Base-by-base conservation (phyloP, 2,797 vertebrate genomes). In the Myotis myotis region DNA sequence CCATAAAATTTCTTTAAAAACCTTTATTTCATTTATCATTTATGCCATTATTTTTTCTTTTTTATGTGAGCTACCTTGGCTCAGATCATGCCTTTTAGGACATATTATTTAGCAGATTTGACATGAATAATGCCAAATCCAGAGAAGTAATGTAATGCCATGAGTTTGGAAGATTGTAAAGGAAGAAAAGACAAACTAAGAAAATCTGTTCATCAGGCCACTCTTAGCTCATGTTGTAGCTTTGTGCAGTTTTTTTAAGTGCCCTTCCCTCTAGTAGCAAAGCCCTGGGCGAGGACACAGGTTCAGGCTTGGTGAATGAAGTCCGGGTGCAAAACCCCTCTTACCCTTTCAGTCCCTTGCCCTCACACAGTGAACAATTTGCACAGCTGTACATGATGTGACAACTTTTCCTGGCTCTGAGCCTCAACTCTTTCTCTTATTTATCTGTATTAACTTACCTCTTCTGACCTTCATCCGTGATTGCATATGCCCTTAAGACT, bases 1-100 rank as follows among this genome's bases (percentile, higher is more conserved):
- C 97, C 98, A 97, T 98, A 97, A 98, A 97, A 97, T 98, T 98
- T 98, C 97, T 97, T 97, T 97, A 97, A 98, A 96, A 98, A 97
- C 97, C 97, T 98, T 98, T 97, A 97, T 98, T 96, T 97, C 95
- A 97, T 98, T 97, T 98, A 98, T 98, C 96, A 97, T 96, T 97
- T 97, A 86, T 88, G 97, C 96, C 91, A 25, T 97, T 97, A 96
- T 94, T 98, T 97, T 93, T 71, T 11, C 55, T 70, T 96, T 96
- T 97, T 98, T 60, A 81, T 90, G 68, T 93, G 80, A 70, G 41
- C n/a, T 97, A 98, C 89, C 96, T 97, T 97, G 97, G 86, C 78
- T 96, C 83, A 96, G 97, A 97, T 78, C 2, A 9, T 96, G 95
- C 89, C 91, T 97, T 98, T 95, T 91, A 97, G 95, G 93, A 93